Base-by-base conservation (phyloP, 2,797 vertebrate genomes). In the Hyperoplus immaculatus region DNA sequence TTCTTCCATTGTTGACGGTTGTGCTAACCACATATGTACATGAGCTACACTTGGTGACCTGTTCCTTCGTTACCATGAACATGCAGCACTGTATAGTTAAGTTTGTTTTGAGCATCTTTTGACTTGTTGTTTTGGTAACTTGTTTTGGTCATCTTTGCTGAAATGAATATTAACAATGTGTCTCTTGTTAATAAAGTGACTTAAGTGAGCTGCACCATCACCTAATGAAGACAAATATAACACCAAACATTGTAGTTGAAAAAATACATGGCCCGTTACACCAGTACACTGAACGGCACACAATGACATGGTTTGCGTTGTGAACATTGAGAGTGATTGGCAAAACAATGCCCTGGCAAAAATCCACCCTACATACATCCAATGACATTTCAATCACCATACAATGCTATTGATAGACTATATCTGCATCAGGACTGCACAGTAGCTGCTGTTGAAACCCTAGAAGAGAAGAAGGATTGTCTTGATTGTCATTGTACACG, bases 281-380 rank as follows among this genome's bases (percentile, higher is more conserved):
- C 3, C 29, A 72, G n/a, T 11, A 39, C 70, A 36, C 62, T 15
- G 16, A 29, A 13, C 39, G 21, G 1, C 50, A 43, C 46, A 18
- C 16, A 41, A 39, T 49, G 53, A n/a, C 61, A 29, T 18, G 8
- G 39, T 54, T 75, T 47, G n/a, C 36, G 0, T 29, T 6, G n/a
- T 71, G 53, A 72, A 55, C 45, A 65, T 43, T 50, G 36, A 49
- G 56, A 21, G 29, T 29, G 29, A 29, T 29, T 29, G 29, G 21
- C 18, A 21, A n/a, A 72, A 29, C 29, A 45, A 36, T 6, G 15
- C 2, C 56, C 5, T 41, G 8, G 36, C 3, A 70, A 60, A 43
- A 29, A 62, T 42, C 14, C 36, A 10, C 39, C n/a, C 43, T n/a
- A 5, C 9, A 8, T 53, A 45, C 15, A 49, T 14, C 6, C 3